Conservation (phyloP, 2,888 invertebrate genomes). For the Drosophila setosimentum region DNA sequence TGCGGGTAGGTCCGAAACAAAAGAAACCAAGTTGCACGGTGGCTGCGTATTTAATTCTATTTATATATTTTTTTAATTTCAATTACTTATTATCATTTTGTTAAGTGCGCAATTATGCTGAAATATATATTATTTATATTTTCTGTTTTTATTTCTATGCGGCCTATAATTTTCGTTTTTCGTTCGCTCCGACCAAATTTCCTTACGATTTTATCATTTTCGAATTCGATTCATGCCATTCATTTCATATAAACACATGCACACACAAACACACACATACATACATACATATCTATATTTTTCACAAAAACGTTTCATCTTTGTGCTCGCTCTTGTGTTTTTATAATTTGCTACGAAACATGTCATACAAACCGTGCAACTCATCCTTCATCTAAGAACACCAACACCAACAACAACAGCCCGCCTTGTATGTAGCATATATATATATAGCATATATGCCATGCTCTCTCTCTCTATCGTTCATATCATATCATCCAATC, state of each 20-base stretch:
- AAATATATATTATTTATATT: constrained; percentile 28
- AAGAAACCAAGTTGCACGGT: constrained; percentile 81
- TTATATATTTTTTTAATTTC: constrained; percentile 15
- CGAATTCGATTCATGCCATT: constrained; percentile 70
- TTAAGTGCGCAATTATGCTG: constrained; percentile 47
- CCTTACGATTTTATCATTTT: constrained; percentile 68
- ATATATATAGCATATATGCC: constrained; percentile 6
- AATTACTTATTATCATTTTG: constrained; percentile 41
- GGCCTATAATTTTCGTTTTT: constrained; percentile 47
- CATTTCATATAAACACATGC: constrained; percentile 38
- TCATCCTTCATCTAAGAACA: constrained; percentile 39
- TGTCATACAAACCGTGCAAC: constrained; percentile 62
- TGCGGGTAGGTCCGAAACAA: constrained; percentile 70
- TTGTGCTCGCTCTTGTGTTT: constrained; percentile 61
- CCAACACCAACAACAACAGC: neutral
- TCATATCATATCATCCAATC: constrained; percentile 24
- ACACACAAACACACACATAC: constrained; percentile 31
- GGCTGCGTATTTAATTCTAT: constrained; percentile 74
- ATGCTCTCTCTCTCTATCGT: constrained; percentile 19
- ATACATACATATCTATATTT: constrained; percentile 20
- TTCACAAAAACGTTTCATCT: constrained; percentile 38
- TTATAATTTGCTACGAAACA: constrained; percentile 40
- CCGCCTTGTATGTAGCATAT: constrained; percentile 20
- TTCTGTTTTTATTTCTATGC: constrained; percentile 40
- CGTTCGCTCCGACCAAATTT: constrained; percentile 47